Conservation (phyloP, 1,140 invertebrate species). For the Kradibia gibbosae region DNA sequence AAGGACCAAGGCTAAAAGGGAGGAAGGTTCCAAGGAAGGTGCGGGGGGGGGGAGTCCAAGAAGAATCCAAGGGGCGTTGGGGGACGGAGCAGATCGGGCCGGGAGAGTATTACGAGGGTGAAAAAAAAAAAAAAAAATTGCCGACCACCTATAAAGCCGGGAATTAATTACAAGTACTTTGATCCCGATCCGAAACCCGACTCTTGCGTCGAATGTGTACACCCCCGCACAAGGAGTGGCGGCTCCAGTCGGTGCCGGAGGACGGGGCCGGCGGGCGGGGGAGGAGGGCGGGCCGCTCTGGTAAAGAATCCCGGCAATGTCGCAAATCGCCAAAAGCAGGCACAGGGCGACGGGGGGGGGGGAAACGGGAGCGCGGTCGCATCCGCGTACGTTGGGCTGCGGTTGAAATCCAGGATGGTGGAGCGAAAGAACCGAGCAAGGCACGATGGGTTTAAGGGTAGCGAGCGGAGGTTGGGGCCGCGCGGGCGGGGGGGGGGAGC, state of each 20-base stretch:
- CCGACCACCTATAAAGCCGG: slow-evolving; percentile 30
- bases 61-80: neutral
- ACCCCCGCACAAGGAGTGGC: no score
- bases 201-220: neutral
- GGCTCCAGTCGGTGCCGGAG: no score
- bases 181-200: slow-evolving; percentile 42
- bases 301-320: slow-evolving; percentile 45
- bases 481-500: no score
- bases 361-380: neutral
- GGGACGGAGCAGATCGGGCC: neutral
- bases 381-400: neutral
- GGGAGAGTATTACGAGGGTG: neutral
- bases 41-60: neutral
- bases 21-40: no score
- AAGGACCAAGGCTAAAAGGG: neutral
- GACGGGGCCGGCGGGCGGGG: neutral
- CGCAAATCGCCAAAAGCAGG: slow-evolving; percentile 51
- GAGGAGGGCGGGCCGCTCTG: neutral
- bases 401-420: neutral
- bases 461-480: no score
- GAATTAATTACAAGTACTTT: slow-evolving; percentile 50
- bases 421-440: slow-evolving; percentile 12
- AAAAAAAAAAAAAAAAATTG: slow-evolving; percentile 42
- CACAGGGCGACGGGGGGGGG: neutral
- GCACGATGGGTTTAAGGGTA: neutral